Percentiles rank a stretch among this genome's conserved stretches.
Conservation (phyloP, 2,888 invertebrate genomes). For the Rhorus exstirpatorius region DNA sequence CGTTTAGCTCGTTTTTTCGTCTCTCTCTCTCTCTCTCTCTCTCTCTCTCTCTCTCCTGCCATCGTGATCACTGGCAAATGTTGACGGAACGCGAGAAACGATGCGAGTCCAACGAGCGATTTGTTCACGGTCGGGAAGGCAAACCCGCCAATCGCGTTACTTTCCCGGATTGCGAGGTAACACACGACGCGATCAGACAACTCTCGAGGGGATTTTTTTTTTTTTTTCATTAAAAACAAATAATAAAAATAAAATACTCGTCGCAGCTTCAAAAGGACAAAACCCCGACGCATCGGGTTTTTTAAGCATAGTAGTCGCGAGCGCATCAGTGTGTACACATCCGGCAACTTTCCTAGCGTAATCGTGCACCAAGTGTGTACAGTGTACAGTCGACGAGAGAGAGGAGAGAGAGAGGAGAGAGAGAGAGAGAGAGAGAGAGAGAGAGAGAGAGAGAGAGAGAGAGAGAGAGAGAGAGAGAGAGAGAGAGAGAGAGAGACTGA, state of each 20-base stretch:
- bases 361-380: conserved; percentile 39
- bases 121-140: conserved; percentile 64
- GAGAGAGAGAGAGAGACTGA: conserved; percentile 23
- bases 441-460: background rate
- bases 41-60: background rate
- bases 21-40: too few species aligned
- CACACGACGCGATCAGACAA: conserved; percentile 1
- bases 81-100: conserved; percentile 62
- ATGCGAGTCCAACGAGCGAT: conserved; percentile 31
- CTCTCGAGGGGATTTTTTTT: conserved; percentile 6
- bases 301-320: conserved; percentile 1
- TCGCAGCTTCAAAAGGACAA: conserved; percentile 60
- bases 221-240: conserved; percentile 17
- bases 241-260: conserved; percentile 45
- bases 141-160: conserved; percentile 68
- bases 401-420: background rate
- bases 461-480: background rate
- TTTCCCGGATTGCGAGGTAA: conserved; percentile 65
- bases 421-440: conserved; percentile 29
- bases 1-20: background rate
- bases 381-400: conserved; percentile 6
- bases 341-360: conserved; percentile 69
- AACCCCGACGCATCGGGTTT: conserved; percentile 25
- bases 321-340: conserved; percentile 51
- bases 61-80: conserved; percentile 56